These are phyloP conservation scores for Zaprionus africanus DNA, from an alignment of 1,140 invertebrate species.

Conservation along the genomic window DNA sequence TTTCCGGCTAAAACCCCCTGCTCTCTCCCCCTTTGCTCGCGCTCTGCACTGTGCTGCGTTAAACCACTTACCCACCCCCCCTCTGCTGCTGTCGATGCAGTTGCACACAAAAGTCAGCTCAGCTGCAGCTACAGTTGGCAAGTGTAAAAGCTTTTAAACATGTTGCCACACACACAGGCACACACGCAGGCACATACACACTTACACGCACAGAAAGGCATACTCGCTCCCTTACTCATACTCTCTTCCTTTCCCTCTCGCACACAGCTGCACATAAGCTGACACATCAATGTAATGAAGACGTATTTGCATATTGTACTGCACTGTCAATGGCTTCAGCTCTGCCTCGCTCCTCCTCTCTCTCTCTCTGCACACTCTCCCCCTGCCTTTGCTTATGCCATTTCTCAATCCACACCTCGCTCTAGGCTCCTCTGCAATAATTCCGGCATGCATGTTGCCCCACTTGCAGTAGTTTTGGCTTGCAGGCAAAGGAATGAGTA, in stretches of 20 bases:
- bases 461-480: background rate
- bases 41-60: background rate
- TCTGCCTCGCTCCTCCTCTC: background rate
- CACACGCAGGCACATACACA: constrained; percentile 4
- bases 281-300: constrained; percentile 83
- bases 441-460: too few relatives aligned
- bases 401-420: background rate
- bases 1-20: background rate
- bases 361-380: background rate
- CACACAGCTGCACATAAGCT: constrained; percentile 71
- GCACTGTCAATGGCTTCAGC: constrained; percentile 69
- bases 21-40: background rate
- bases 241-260: background rate
- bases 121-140: constrained; percentile 58
- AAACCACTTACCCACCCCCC: constrained; percentile 1
- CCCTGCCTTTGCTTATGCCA: background rate
- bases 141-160: constrained; percentile 82
- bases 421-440: background rate
- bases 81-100: constrained; percentile 35
- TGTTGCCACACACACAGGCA: constrained; percentile 44
- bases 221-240: constrained; percentile 2
- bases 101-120: constrained; percentile 66
- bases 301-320: constrained; percentile 81
- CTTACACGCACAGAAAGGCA: background rate
- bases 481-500: too few relatives aligned